Percentiles rank a stretch among this genome's conserved stretches.
These are phyloP conservation scores for Salticus scenicus DNA, from an alignment of 2,888 invertebrate genomes.

Conservation along the genomic window DNA sequence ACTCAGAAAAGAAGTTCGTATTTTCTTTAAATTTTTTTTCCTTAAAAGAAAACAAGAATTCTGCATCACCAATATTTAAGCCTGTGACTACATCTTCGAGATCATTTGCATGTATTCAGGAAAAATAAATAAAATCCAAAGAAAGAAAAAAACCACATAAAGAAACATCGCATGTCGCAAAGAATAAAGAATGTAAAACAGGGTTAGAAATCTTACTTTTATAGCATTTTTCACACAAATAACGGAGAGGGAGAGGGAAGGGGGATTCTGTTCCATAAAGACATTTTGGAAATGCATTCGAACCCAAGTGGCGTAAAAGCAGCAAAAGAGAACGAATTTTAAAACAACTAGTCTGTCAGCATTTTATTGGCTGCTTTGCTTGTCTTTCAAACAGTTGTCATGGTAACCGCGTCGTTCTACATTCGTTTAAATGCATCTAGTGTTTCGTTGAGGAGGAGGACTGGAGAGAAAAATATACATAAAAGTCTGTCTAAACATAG, in stretches of 20 bases:
- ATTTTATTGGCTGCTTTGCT: conserved; percentile 62
- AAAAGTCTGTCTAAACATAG: conserved; percentile 14
- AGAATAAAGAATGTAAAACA: conserved; percentile 5
- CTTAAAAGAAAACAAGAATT: background rate
- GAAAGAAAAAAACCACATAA: background rate
- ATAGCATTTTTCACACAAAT: background rate
- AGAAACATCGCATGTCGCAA: background rate
- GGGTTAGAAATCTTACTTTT: conserved; percentile 2
- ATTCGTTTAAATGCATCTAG: conserved; percentile 68
- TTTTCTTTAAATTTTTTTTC: no score
- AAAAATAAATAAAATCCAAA: conserved; percentile 19
- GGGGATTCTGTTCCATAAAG: conserved; percentile 5
- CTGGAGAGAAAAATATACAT: conserved; percentile 12
- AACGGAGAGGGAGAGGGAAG: background rate
- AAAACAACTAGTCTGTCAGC: conserved; percentile 67
- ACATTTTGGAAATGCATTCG: conserved; percentile 41
- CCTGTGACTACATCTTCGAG: background rate
- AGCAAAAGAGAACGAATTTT: conserved; percentile 40
- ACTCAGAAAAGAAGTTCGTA: background rate
- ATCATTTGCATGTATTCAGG: conserved; percentile 58
- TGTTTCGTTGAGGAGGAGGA: conserved; percentile 37
- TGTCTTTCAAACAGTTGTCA: conserved; percentile 61
- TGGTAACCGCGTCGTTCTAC: conserved; percentile 47
- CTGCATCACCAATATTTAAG: background rate
- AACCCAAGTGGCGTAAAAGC: conserved; percentile 59